Evolutionary conservation across 2,797 vertebrate genomes (phyloP).

Genomic region (Gymnopithys bicolor): DNA sequence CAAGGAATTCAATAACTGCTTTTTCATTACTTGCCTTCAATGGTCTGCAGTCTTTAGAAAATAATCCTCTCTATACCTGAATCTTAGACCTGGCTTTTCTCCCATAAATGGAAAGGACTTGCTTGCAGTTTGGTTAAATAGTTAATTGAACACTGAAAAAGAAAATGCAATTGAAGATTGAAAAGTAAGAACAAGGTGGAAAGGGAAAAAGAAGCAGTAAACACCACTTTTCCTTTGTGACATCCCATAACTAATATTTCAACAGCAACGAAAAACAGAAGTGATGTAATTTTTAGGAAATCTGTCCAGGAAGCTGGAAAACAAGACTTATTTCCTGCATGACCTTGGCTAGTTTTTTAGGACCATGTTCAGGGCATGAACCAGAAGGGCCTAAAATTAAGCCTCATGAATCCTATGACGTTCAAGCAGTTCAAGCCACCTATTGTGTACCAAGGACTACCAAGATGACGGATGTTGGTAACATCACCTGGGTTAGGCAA

Average conservation of each 20-base stretch:
- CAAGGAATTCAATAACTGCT: background rate
- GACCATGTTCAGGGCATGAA: background rate
- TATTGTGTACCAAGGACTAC: background rate
- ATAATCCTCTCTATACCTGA: background rate
- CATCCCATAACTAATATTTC: background rate
- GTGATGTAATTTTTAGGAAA: conserved; percentile 27
- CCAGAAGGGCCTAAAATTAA: conserved; percentile 3
- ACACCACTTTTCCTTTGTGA: background rate
- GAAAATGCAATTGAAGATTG: background rate
- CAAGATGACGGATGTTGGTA: background rate
- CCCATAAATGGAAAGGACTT: background rate
- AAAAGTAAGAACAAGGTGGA: background rate
- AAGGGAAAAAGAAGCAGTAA: background rate
- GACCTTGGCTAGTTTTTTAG: background rate
- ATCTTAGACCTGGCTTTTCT: background rate
- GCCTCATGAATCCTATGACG: background rate
- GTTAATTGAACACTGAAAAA: background rate
- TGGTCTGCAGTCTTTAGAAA: conserved; percentile 16
- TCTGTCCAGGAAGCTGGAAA: background rate
- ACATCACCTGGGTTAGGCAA: background rate
- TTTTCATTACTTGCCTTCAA: background rate
- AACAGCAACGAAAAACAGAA: background rate
- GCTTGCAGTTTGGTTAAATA: background rate
- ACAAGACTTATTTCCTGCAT: background rate
- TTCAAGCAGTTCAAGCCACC: background rate